A percentile compares a stretch with the other conserved stretches of the same genome.
Conservation (phyloP, 2,797 vertebrate species). For the Telmatherina bonti region DNA sequence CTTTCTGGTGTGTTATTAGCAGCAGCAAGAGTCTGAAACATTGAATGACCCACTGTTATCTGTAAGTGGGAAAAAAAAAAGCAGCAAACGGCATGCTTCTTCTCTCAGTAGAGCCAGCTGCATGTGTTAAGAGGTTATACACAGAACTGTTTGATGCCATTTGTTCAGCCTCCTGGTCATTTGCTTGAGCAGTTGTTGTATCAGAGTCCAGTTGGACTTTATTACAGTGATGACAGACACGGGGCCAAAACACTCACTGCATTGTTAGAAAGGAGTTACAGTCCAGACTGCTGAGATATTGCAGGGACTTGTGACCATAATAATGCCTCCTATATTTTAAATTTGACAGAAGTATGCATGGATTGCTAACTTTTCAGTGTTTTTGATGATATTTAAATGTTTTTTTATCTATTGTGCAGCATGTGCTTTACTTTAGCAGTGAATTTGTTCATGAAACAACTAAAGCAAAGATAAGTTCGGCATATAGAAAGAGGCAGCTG, state of each 20-base stretch:
- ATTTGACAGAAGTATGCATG: slow-evolving; percentile 8
- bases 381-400: slow-evolving; percentile 13
- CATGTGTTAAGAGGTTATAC: slow-evolving; percentile 40
- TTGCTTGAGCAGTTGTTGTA: slow-evolving; percentile 53
- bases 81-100: slow-evolving; percentile 20
- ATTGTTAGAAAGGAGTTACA: slow-evolving; percentile 34
- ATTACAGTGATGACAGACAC: slow-evolving; percentile 35
- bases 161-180: slow-evolving; percentile 41
- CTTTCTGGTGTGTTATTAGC: background rate
- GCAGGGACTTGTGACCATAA: background rate
- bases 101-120: slow-evolving; percentile 37
- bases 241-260: slow-evolving; percentile 13
- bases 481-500: slow-evolving; percentile 22
- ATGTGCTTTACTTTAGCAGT: slow-evolving; percentile 29
- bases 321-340: background rate
- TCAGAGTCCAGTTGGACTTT: slow-evolving; percentile 42
- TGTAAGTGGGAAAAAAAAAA: no score
- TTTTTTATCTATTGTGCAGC: slow-evolving; percentile 16
- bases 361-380: slow-evolving; percentile 4
- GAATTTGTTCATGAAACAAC: slow-evolving; percentile 27
- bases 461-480: slow-evolving; percentile 8
- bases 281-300: slow-evolving; percentile 5
- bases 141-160: slow-evolving; percentile 45
- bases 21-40: background rate
- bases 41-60: background rate